Evolutionary conservation across 2,113 vertebrate species (phyloP), one percentile per base, ranked within the genome.

Genomic region (Dunckerocampus dactyliophorus): DNA sequence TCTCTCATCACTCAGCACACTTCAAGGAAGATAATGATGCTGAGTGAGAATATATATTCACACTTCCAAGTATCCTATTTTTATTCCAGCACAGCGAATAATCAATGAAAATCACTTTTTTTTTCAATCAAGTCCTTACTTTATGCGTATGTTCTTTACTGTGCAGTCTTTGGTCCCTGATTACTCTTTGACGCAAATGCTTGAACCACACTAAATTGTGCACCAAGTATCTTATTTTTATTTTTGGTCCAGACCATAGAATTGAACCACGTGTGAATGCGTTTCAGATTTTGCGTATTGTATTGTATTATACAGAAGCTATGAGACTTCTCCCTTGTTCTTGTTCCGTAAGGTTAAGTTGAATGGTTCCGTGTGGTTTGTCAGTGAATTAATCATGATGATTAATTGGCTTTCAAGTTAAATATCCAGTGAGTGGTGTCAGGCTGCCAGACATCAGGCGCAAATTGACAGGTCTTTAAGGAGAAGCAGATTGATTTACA

Each of bases 381-480:
- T 87, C 83, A 86, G 87, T 85, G 86, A 88, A 91, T 91, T 91
- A 89, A 91, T 91, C 88, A 90, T 86, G 82, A 89, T 89, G 89
- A 91, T 92, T 91, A 90, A 92, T 90, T 90, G 87, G 87, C 87
- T 89, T 90, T 90, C 85, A 88, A 83, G 86, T 88, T 88, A 88
- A 91, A 89, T 88, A 89, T 90, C 83, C 88, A 88, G 85, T 88
- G 86, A 89, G 86, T 76, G 84, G 89, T 85, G 83, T 90, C 89
- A 90, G 87, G 73, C 88, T 88, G 86, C 87, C 88, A 90, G 80
- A 79, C 85, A 77, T 88, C 87, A 85, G 81, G 82, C 63, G 77
- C 84, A 88, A 89, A 90, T 88, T 89, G 88, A 90, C 89, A 87
- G 85, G 82, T 81, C 89, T 90, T 90, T 91, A 88, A 88, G 88